Evolutionary conservation across 2,113 vertebrate genomes (phyloP), one percentile per base, ranked within the genome.

Genomic region (Daphoenositta chrysoptera): DNA sequence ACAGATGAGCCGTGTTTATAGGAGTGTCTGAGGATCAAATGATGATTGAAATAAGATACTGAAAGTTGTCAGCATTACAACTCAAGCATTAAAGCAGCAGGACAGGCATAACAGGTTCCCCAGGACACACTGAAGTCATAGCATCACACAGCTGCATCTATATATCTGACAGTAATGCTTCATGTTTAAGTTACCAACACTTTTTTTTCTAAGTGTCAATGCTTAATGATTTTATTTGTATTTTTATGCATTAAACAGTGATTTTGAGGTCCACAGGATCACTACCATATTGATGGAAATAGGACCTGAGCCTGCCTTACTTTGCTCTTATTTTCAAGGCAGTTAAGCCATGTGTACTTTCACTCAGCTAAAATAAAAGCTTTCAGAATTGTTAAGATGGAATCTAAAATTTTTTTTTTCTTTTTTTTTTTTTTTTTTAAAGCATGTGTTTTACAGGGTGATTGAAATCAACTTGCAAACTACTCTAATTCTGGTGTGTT

Each of bases 361-460:
- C 37, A 75, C n/a, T 57, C 2, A 12, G 15, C 30, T 53, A 56
- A 83, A 94, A 82, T 24, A 37, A 66, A 71, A 86, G 7, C 13
- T 66, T 73, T 33, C 33, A 66, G 30, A 78, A 70, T 2, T 2
- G 9, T 5, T 81, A 7, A 42, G 44, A 81, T 2, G 14, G 30
- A 87, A 58, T 28, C 81, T 7, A 73, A 31, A 42, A 30, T 6
- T 3, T 16, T 42, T 30, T 51, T 40, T 6, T 3, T 16, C 37
- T 30, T 51, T 40, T 17, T 11, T 12, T 19, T 30, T 53, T 53
- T 31, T 20, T 31, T 30, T 54, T 20, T 53, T 18, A 31, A 13
- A 12, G 2, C 1, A 10, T 5, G 1, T 27, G 1, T n/a, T 17
- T 4, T 13, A 31, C 7, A 83, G 21, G 8, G 21, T 44, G 14